Evolutionary conservation across 2,113 vertebrate genomes (phyloP).

Genomic region (Catharus bicknelli): DNA sequence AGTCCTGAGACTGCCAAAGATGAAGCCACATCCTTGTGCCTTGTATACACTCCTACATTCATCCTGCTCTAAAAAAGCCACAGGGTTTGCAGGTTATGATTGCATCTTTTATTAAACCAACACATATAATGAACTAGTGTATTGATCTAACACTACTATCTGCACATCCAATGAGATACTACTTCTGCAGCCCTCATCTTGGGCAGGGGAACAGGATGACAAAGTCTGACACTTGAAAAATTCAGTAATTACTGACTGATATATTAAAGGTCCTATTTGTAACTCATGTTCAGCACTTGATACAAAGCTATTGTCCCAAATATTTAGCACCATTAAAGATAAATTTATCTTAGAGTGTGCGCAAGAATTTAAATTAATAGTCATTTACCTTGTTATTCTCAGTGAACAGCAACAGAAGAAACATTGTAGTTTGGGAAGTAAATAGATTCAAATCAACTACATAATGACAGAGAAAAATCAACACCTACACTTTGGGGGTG

Average conservation of each 20-base stretch:
- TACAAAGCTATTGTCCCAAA: neutral
- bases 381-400: neutral
- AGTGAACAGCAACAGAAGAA: neutral
- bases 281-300: neutral
- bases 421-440: fast-evolving
- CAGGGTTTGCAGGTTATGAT: neutral
- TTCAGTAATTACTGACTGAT: neutral
- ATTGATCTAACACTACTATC: neutral
- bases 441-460: neutral
- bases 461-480: neutral
- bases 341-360: neutral
- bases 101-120: neutral
- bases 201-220: neutral
- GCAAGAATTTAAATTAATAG: neutral
- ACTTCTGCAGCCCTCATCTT: neutral
- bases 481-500: fast-evolving
- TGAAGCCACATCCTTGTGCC: neutral
- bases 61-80: neutral
- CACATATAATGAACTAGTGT: neutral
- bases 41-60: neutral
- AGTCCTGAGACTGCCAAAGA: neutral
- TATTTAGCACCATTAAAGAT: neutral
- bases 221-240: neutral
- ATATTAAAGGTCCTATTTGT: neutral
- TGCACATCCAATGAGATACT: neutral